phyloP scores from a whole-genome alignment of 2,797 vertebrate genomes.

The Peromyscus attwateri region DNA sequence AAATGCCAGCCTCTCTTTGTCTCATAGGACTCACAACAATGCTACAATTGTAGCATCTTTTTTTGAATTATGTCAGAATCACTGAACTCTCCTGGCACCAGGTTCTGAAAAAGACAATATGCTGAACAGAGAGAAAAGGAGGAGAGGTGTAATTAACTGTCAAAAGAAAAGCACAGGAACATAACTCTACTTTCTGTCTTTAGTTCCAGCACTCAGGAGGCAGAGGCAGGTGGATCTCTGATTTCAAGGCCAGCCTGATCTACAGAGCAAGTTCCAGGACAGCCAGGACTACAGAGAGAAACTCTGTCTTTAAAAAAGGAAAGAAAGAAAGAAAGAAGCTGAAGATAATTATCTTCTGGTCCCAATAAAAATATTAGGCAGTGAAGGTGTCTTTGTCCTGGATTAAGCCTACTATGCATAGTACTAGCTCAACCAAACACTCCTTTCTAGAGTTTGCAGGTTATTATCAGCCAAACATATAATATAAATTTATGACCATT shows the following conservation, averaged over 20 bases:
- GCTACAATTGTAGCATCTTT: constrained; percentile 58
- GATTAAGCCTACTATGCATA: background rate
- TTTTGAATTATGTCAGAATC: constrained; percentile 69
- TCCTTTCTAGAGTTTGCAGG: background rate
- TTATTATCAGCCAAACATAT: background rate
- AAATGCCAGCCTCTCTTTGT: constrained; percentile 60
- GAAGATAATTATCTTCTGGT: background rate
- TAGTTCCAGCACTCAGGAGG: background rate
- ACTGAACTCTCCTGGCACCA: constrained; percentile 63
- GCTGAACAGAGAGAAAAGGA: constrained; percentile 62
- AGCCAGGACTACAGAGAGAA: background rate
- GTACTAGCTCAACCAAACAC: background rate
- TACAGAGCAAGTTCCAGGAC: no score
- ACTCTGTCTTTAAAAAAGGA: background rate
- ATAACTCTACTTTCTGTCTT: constrained; percentile 33
- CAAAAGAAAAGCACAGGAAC: constrained; percentile 12
- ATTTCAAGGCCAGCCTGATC: no score
- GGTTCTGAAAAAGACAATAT: constrained; percentile 46
- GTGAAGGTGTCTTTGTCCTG: background rate
- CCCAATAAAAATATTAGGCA: background rate
- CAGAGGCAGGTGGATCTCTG: background rate
- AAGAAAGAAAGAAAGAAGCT: background rate
- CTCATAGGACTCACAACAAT: constrained; percentile 50
- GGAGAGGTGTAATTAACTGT: constrained; percentile 67
- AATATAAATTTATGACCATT: background rate